Percentiles rank a stretch among this genome's conserved stretches.
These are phyloP conservation scores for Sigmodon hispidus DNA, from an alignment of 2,113 vertebrate species.

Conservation along the genomic window DNA sequence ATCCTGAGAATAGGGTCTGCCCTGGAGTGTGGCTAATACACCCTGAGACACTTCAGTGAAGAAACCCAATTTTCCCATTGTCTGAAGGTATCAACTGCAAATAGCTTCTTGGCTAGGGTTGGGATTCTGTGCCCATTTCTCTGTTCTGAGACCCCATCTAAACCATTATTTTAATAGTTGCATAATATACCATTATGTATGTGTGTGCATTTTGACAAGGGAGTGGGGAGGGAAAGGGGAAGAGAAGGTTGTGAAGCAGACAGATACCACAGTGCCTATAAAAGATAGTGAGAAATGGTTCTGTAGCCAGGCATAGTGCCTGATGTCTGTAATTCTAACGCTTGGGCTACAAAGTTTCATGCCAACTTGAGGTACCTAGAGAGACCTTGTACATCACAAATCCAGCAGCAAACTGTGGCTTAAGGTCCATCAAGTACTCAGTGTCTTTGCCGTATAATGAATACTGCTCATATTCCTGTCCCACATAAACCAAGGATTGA, in stretches of 20 bases:
- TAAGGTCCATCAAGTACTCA: neutral
- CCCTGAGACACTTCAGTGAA: neutral
- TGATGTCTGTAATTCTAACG: too few species aligned
- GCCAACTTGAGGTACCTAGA: neutral
- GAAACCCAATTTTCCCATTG: too few species aligned
- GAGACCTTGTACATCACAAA: neutral
- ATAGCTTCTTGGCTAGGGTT: too few species aligned
- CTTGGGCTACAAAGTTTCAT: neutral
- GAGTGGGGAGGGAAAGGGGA: neutral
- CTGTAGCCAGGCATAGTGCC: neutral
- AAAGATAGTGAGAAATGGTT: neutral
- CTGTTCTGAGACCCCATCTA: neutral
- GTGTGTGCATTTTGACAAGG: neutral
- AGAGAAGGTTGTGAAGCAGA: neutral
- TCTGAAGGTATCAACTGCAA: neutral
- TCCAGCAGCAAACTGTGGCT: neutral
- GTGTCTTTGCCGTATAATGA: neutral
- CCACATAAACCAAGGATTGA: neutral
- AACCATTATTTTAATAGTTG: neutral
- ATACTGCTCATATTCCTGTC: neutral
- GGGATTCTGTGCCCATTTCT: neutral
- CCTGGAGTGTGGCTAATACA: neutral
- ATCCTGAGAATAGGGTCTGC: neutral
- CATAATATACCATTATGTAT: neutral
- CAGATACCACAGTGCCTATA: neutral